Evolutionary conservation across 92 coral and sea anemone genomes (phyloP), one percentile per base, ranked within the genome.

Genomic region (Epizoanthus scotinus): DNA sequence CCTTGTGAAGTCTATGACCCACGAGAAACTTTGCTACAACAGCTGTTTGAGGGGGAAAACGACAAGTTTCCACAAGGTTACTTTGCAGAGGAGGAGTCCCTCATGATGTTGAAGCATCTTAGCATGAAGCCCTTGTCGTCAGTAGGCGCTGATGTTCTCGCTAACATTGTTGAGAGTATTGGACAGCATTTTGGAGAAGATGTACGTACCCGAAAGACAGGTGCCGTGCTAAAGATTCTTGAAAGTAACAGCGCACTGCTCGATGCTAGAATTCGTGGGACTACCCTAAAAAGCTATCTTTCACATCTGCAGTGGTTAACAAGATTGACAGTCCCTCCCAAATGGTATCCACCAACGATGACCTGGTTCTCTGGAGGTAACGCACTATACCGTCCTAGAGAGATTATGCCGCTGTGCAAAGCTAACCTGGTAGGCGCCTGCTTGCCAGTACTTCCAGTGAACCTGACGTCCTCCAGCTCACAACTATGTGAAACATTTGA

Each of bases 401-500:
- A 78, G 57, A 72, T 85, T 22, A 61, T n/a, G 40, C 73, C 74
- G 28, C 67, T 70, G 38, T 18, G 38, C 53, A 67, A 79, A 26
- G 59, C 80, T 29, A 56, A 49, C 65, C 81, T 85, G 20, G 67
- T 78, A 57, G 88, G 88, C 3, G 29, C 88, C 14, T 85, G 79
- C 8, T 38, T 79, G 52, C 88, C 88, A 49, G 77, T 85, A 60
- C 74, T 85, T 56, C 34, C 79, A 4, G 26, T 29, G 22, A 31
- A 31, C 9, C 3, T 26, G 67, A 15, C 28, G 72, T 63, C 66
- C 1, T 71, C 79, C 54, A 54, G n/a, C 42, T 47, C 7, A 21
- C 66, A 28, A 8, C 72, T 89, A n/a, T 84, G 82, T 73, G 21
- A 62, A 25, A 83, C 54, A 15, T 94, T 94, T 79, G 90, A 83